Base-by-base conservation (phyloP, 1,140 invertebrate genomes). In the Drosophila virilis region DNA sequence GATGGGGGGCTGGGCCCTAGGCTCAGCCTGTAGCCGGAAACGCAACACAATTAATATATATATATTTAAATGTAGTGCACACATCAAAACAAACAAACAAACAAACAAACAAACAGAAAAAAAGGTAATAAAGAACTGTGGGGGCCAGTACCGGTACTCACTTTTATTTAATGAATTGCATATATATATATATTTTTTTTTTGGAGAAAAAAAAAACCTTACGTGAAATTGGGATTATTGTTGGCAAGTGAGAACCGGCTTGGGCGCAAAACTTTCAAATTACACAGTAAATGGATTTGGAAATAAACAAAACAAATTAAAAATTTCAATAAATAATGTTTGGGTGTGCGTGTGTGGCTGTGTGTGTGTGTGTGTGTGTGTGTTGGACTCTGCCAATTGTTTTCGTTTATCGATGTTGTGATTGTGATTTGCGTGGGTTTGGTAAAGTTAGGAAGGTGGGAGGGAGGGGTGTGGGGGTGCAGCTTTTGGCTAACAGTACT, bases 11-110 rank as follows among this genome's bases (percentile, higher is more conserved):
- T 60, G 48, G 9, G 80, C 80, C 80, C 52, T 37, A 54, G 80
- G 77, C 60, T 85, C 80, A 80, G 77, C 81, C 80, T 73, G 35
- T 65, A 66, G 68, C 80, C 57, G 60, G 55, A 70, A 68, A 70
- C 38, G 52, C 60, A 57, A 58, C 74, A 72, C 61, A 67, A 55
- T 66, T 17, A 17, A 1, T 42, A 54, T 9, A 54, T 8, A 1
- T 42, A 54, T 9, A 54, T 8, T 46, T 22, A 33, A 32, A 12
- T 37, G 38, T 40, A 57, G 42, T 48, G 13, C 38, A 57, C 38
- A 57, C n/a, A 22, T 46, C 17, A 13, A 12, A 42, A 38, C 8
- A 54, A 43, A 38, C 37, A 40, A 37, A 38, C 8, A 54, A 43
- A 38, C 37, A 40, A 51, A 37, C 8, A 52, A 52, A 9, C 2